phyloP scores from a whole-genome alignment of 2,888 invertebrate genomes.

The Scaptodrosophila latifasciaeformis region DNA sequence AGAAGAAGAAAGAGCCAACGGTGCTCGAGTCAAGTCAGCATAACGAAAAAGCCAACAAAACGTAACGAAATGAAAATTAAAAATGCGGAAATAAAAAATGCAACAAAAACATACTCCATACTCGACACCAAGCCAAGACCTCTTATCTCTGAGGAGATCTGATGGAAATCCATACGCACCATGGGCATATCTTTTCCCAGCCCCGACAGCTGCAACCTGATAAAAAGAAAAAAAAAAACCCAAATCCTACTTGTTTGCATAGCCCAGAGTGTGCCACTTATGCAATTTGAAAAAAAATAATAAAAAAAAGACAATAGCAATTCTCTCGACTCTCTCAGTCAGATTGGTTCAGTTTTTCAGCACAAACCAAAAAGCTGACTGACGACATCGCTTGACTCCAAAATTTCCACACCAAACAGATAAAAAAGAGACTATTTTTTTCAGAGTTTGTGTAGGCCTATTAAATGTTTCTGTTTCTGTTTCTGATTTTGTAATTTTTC shows the following conservation, averaged over 20 bases:
- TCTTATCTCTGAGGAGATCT: too few relatives aligned
- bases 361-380: neutral
- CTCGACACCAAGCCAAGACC: neutral
- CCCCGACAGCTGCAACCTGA: too few relatives aligned
- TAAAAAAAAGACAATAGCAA: slow-evolving; percentile 1
- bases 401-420: neutral
- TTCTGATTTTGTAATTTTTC: neutral
- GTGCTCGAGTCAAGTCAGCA: too few relatives aligned
- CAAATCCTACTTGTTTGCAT: too few relatives aligned
- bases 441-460: slow-evolving; percentile 2
- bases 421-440: too few relatives aligned
- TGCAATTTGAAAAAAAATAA: slow-evolving; percentile 45
- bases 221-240: too few relatives aligned
- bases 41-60: too few relatives aligned
- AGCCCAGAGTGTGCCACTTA: slow-evolving; percentile 33
- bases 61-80: too few relatives aligned
- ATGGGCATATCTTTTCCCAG: too few relatives aligned
- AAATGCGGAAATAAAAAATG: too few relatives aligned
- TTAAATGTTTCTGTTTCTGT: neutral
- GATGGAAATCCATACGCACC: too few relatives aligned
- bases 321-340: neutral
- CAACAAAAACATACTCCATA: neutral
- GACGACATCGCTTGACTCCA: slow-evolving; percentile 2
- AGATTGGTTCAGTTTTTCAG: neutral
- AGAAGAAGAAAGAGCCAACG: too few relatives aligned